Percentiles rank a stretch among this genome's conserved stretches.
These are phyloP conservation scores for Protophormia terraenovae DNA, from an alignment of 2,888 invertebrate species.

Conservation along the genomic window DNA sequence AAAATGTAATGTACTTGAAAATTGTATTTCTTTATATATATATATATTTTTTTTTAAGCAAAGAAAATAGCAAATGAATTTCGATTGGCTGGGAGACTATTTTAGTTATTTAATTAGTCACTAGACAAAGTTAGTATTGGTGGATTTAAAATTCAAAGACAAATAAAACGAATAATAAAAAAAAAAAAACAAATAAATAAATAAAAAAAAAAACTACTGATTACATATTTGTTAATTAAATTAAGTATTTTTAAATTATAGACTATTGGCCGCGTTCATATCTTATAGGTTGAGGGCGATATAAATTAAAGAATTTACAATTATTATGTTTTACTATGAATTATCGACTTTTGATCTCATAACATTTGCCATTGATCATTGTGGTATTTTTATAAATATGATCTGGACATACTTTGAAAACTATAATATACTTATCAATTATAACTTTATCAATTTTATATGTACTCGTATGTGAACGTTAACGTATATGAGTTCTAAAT, in stretches of 20 bases:
- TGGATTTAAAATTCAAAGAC: constrained; percentile 3
- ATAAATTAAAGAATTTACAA: background rate
- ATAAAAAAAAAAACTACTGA: background rate
- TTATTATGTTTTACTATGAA: background rate
- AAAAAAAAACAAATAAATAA: background rate
- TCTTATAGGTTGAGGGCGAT: background rate
- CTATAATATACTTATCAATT: constrained; percentile 7
- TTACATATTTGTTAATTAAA: background rate
- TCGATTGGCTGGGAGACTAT: constrained; percentile 34
- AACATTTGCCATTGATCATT: constrained; percentile 1
- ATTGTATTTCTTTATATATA: too few species aligned
- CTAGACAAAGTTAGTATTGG: constrained; percentile 6
- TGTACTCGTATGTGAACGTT: background rate
- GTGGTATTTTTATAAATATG: background rate
- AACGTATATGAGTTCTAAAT: background rate
- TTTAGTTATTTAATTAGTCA: constrained; percentile 20
- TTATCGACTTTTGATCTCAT: constrained; percentile 1
- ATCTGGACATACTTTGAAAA: background rate
- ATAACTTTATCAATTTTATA: background rate
- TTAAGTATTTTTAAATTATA: background rate
- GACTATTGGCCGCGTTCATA: background rate
- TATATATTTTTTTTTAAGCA: background rate
- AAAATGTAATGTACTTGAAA: constrained; percentile 39
- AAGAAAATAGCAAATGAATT: constrained; percentile 21
- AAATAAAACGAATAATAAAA: background rate